Conservation (phyloP, 2,888 invertebrate genomes). For the Cantharis flavilabris region DNA sequence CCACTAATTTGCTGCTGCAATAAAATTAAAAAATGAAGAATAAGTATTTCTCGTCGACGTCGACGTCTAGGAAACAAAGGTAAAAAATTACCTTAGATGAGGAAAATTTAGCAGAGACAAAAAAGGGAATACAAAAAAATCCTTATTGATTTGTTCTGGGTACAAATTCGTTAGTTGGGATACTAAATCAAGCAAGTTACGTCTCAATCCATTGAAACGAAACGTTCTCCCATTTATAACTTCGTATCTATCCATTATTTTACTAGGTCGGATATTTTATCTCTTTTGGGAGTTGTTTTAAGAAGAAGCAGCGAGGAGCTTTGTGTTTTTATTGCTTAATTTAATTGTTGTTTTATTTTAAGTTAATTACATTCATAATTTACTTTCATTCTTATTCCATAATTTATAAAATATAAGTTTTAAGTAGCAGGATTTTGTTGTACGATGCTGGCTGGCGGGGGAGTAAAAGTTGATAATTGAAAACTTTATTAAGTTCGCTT, state of each 20-base stretch:
- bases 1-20: background rate
- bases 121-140: background rate
- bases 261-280: slow-evolving; percentile 28
- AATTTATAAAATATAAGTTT: background rate
- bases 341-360: slow-evolving; percentile 20
- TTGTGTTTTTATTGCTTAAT: slow-evolving; percentile 27
- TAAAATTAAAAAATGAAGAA: background rate
- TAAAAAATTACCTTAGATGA: background rate
- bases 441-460: background rate
- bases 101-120: background rate
- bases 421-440: background rate
- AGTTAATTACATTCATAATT: slow-evolving; percentile 22
- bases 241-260: slow-evolving; percentile 26
- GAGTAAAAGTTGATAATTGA: slow-evolving; percentile 8
- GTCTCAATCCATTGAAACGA: slow-evolving; percentile 35
- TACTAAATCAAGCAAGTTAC: slow-evolving; percentile 31
- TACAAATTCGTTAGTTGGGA: slow-evolving; percentile 32
- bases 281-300: slow-evolving; percentile 24
- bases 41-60: background rate
- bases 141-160: slow-evolving; percentile 22
- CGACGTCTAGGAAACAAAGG: background rate
- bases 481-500: slow-evolving; percentile 26
- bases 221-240: slow-evolving; percentile 29
- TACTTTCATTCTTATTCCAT: slow-evolving; percentile 15
- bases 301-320: slow-evolving; percentile 13